These are phyloP conservation scores for Phaethon lepturus DNA, from an alignment of 2,113 vertebrate genomes.

Conservation along the genomic window DNA sequence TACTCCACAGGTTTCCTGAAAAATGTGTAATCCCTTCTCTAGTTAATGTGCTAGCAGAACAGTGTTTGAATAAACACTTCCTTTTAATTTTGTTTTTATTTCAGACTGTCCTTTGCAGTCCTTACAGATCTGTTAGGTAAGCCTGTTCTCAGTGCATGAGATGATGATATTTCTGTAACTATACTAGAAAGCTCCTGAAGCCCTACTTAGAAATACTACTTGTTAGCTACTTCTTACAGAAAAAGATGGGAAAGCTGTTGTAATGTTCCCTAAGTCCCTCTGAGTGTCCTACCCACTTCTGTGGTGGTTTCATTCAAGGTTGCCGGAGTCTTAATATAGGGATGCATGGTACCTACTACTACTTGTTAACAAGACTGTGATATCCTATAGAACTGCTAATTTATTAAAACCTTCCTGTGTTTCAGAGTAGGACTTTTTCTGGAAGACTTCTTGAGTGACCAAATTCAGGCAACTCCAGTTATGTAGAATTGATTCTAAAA, in stretches of 20 bases:
- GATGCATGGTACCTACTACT: not conserved
- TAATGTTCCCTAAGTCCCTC: not conserved
- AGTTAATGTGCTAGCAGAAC: not conserved
- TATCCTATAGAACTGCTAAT: not conserved
- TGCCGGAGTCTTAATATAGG: not conserved
- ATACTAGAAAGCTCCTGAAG: not conserved
- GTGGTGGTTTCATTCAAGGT: not conserved
- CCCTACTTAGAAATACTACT: not conserved
- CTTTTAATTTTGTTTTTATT: not conserved
- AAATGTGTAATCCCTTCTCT: not conserved
- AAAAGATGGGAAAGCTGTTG: not conserved
- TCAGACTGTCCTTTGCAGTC: not conserved
- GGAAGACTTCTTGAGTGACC: not conserved
- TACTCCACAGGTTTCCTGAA: not conserved
- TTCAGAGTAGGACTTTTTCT: not conserved
- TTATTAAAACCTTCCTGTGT: not conserved
- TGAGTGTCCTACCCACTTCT: not conserved
- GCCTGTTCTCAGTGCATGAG: not conserved
- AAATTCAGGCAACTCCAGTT: not conserved
- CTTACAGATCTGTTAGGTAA: not conserved
- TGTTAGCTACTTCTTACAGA: not conserved
- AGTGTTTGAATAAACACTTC: not conserved
- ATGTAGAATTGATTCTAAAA: not conserved
- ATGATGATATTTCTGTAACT: not conserved
- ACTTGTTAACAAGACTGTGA: not conserved